These are phyloP conservation scores for Picathartes gymnocephalus DNA, from an alignment of 2,113 vertebrate species.

Conservation along the genomic window DNA sequence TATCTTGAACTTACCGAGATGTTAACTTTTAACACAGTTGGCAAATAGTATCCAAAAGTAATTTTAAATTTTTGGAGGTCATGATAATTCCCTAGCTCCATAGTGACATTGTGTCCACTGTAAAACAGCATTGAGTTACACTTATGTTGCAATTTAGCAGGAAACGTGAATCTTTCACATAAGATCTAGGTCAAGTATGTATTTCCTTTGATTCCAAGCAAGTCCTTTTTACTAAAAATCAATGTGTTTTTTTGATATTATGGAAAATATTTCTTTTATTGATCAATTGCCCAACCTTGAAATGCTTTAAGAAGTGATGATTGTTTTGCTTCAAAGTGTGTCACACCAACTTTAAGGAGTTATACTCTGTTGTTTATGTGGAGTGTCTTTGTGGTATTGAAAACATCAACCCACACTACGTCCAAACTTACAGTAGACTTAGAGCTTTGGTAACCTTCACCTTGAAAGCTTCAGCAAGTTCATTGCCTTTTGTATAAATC, in stretches of 20 bases:
- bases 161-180: neutral
- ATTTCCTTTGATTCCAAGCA: conserved; percentile 1
- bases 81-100: neutral
- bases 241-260: neutral
- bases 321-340: neutral
- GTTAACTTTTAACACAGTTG: neutral
- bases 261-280: neutral
- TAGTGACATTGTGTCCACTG: neutral
- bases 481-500: neutral
- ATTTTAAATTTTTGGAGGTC: neutral
- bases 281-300: neutral
- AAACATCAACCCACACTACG: neutral
- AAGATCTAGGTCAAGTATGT: neutral
- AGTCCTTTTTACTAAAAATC: neutral
- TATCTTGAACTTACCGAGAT: neutral
- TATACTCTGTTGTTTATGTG: neutral
- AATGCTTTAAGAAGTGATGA: neutral
- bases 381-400: neutral
- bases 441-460: neutral
- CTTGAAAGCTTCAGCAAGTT: neutral
- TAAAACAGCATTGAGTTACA: neutral
- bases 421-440: neutral
- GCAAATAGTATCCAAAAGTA: neutral
- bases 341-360: neutral
- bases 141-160: neutral